Evolutionary conservation across 2,797 vertebrate species (phyloP).

Genomic region (Zalophus californianus): DNA sequence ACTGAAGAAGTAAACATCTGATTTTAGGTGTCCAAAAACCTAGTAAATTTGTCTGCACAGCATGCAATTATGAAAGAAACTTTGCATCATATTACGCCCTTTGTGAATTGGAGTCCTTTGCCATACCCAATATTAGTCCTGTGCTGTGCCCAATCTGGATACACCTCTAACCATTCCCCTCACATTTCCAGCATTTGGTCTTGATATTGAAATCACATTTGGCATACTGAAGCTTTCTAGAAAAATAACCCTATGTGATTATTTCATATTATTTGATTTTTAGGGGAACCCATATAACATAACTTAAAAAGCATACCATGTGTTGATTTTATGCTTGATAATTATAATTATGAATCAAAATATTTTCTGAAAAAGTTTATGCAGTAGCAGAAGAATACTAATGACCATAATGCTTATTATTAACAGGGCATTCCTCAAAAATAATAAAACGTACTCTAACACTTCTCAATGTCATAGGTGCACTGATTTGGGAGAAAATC

Average conservation of each 20-base stretch:
- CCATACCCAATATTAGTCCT: background rate
- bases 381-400: background rate
- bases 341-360: conserved; percentile 3
- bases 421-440: background rate
- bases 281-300: background rate
- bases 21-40: background rate
- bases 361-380: background rate
- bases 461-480: background rate
- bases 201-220: background rate
- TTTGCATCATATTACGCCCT: background rate
- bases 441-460: background rate
- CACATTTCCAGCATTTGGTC: background rate
- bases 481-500: background rate
- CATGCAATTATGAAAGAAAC: background rate
- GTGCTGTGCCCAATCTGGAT: background rate
- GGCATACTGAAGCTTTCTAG: background rate
- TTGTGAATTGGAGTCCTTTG: background rate
- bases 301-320: background rate
- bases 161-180: background rate
- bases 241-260: background rate
- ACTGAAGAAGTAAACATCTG: background rate
- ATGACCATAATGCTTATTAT: background rate
- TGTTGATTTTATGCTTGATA: conserved; percentile 16
- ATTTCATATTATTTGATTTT: background rate
- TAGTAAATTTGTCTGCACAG: background rate